A percentile compares a stretch with the other conserved stretches of the same genome.
These are phyloP conservation scores for Brachyalestes nurse DNA, from an alignment of 2,797 vertebrate species.

Conservation along the genomic window DNA sequence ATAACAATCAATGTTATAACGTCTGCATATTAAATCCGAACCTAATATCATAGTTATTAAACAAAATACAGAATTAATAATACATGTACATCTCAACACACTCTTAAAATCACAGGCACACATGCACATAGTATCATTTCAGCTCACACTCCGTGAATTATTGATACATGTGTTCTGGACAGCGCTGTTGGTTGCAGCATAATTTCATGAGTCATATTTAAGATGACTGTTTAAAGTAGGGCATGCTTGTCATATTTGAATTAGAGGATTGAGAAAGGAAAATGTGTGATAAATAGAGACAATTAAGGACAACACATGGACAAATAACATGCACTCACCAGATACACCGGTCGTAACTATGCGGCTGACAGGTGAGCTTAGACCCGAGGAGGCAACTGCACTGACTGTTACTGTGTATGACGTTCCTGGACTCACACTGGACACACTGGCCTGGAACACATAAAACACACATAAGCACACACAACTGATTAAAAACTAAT, in stretches of 20 bases:
- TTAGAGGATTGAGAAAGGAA: too few species aligned
- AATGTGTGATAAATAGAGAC: background rate
- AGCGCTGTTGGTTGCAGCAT: background rate
- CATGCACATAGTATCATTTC: background rate
- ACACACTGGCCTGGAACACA: conserved; percentile 82
- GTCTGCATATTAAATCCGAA: conserved; percentile 9
- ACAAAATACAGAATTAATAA: conserved; percentile 39
- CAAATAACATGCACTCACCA: conserved; percentile 73
- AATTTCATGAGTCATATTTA: too few species aligned
- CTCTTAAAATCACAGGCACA: conserved; percentile 12
- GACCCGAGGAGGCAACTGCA: conserved; percentile 83
- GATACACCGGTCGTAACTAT: conserved; percentile 84
- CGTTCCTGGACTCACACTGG: conserved; percentile 78
- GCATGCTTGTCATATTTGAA: too few species aligned
- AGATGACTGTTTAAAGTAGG: too few species aligned
- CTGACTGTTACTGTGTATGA: conserved; percentile 82
- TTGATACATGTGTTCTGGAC: too few species aligned
- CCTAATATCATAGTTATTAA: conserved; percentile 19
- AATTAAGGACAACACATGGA: conserved; percentile 12
- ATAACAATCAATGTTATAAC: too few species aligned
- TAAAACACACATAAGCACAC: conserved; percentile 30
- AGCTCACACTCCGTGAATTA: background rate
- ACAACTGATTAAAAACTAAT: background rate
- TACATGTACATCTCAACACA: conserved; percentile 9
- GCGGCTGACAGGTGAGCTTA: conserved; percentile 88